A percentile compares a stretch with the other conserved stretches of the same genome.
These are phyloP conservation scores for Hippoglossus hippoglossus DNA, from an alignment of 2,797 vertebrate species.

Conservation along the genomic window DNA sequence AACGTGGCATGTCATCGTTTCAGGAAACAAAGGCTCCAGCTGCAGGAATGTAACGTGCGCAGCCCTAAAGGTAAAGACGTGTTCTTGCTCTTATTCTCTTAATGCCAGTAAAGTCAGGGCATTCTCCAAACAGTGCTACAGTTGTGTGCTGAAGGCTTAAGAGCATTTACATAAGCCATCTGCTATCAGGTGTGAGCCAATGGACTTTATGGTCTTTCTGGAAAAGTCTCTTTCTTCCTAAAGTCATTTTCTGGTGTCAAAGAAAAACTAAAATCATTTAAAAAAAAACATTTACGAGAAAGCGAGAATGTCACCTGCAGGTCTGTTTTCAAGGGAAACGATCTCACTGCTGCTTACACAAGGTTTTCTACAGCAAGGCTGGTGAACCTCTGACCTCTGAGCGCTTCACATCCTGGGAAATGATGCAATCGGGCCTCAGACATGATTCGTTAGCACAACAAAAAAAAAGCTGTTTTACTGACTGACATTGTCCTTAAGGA, in stretches of 20 bases:
- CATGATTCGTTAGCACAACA: too few relatives aligned
- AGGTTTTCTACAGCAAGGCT: too few relatives aligned
- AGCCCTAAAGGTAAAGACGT: conserved; percentile 26
- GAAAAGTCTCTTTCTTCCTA: too few relatives aligned
- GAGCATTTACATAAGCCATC: conserved; percentile 3
- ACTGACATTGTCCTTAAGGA: too few relatives aligned
- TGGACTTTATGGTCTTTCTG: neutral
- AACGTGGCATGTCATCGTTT: neutral
- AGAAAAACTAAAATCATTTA: too few relatives aligned
- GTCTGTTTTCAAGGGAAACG: neutral
- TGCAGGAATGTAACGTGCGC: neutral
- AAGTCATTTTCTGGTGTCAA: too few relatives aligned
- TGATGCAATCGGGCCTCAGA: too few relatives aligned
- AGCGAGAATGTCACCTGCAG: too few relatives aligned
- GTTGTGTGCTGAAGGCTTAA: conserved; percentile 3
- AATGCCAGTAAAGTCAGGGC: conserved; percentile 10
- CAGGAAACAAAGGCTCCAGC: neutral
- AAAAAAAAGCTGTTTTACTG: too few relatives aligned
- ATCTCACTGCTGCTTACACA: neutral
- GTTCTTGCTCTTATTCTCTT: conserved; percentile 32
- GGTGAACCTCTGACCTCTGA: too few relatives aligned
- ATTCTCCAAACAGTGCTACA: neutral
- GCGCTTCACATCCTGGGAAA: too few relatives aligned
- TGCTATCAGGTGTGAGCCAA: conserved; percentile 3
- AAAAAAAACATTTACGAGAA: neutral